Conservation (phyloP, 2,888 invertebrate genomes). For the Balanococcus diminutus region DNA sequence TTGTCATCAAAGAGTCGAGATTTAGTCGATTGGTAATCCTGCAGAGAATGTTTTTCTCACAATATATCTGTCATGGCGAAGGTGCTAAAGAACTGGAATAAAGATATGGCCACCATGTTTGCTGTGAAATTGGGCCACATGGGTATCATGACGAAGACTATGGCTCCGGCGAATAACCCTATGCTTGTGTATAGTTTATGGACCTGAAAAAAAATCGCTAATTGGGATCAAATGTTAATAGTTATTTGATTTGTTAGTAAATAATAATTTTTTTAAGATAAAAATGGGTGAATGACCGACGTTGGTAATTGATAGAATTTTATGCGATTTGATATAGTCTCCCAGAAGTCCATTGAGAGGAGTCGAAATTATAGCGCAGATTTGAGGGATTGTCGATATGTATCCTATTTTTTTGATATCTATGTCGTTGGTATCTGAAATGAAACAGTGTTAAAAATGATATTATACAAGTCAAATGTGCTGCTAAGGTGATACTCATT, state of each 20-base stretch:
- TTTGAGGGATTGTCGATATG: conserved; percentile 3
- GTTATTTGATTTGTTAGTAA: no score
- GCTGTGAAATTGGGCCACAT: not conserved
- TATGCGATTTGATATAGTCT: not conserved
- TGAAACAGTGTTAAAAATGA: no score
- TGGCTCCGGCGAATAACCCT: not conserved
- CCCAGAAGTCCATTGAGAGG: not conserved
- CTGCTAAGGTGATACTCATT: no score
- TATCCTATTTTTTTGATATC: conserved; percentile 39
- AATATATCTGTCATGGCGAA: conserved; percentile 12
- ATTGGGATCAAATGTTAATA: no score
- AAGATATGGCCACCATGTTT: not conserved
- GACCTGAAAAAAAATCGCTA: no score
- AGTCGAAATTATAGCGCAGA: not conserved
- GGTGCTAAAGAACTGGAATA: conserved; percentile 21
- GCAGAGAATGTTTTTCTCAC: no score
- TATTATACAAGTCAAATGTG: no score
- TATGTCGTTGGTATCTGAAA: conserved; percentile 15
- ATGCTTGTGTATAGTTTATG: conserved; percentile 16
- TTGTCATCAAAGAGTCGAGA: not conserved
- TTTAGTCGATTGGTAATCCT: not conserved
- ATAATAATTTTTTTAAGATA: not conserved
- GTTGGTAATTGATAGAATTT: not conserved
- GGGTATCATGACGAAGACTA: not conserved
- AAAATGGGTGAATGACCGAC: not conserved